phyloP scores from a whole-genome alignment of 2,888 invertebrate genomes.

The Oxystoma pomonae region DNA sequence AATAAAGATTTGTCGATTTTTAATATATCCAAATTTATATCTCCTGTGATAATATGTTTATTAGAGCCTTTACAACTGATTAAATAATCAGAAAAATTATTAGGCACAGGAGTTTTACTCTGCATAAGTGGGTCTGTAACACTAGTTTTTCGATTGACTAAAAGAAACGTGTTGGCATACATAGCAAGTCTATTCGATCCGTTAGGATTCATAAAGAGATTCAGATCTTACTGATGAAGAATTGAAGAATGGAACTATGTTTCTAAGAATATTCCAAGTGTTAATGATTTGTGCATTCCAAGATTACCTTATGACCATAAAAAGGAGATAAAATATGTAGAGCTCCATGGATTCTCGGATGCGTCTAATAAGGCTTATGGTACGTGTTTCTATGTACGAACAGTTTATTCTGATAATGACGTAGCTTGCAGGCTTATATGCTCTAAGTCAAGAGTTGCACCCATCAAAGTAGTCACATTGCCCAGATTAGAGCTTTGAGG shows the following conservation, averaged over 20 bases:
- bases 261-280: background rate
- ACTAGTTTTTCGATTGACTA: background rate
- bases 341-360: constrained; percentile 27
- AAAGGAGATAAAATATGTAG: background rate
- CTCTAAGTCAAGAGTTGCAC: constrained; percentile 33
- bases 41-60: too few species aligned
- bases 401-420: constrained; percentile 6
- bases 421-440: constrained; percentile 23
- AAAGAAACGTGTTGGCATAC: constrained; percentile 4
- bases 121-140: background rate
- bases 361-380: constrained; percentile 23
- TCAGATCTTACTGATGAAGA: too few species aligned
- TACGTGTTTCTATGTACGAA: constrained; percentile 19
- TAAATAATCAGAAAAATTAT: too few species aligned
- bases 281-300: background rate
- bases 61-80: too few species aligned
- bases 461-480: constrained; percentile 18
- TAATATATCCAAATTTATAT: too few species aligned
- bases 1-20: too few species aligned
- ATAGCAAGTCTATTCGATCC: constrained; percentile 11
- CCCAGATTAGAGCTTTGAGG: constrained; percentile 22
- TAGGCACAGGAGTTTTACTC: too few species aligned
- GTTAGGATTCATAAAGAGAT: constrained; percentile 10
- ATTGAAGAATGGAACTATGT: background rate
- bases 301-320: background rate